A percentile compares a stretch with the other conserved stretches of the same genome.
Evolutionary conservation across 2,888 invertebrate species (phyloP).

Genomic region (Synergus laeviventris): DNA sequence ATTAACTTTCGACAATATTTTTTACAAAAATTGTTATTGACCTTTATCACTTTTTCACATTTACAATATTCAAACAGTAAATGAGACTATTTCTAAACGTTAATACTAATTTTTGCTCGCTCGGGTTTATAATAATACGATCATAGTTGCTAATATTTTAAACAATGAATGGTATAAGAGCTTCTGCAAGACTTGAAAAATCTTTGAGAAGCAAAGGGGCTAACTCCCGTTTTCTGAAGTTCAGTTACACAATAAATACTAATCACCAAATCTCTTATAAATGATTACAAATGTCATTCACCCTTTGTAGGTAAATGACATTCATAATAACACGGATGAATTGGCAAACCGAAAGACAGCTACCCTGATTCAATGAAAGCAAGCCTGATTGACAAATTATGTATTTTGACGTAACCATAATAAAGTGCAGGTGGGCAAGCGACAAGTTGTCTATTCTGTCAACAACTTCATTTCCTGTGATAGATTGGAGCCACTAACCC

Average conservation of each 20-base stretch:
- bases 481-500: neutral
- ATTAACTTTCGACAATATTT: too few species aligned
- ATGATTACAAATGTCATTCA: constrained; percentile 11
- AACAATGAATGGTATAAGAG: neutral
- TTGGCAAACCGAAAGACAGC: constrained; percentile 3
- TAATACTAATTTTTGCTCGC: too few species aligned
- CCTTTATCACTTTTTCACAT: too few species aligned
- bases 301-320: neutral
- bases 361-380: neutral
- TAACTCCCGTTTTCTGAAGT: neutral
- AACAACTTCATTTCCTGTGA: neutral
- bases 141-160: neutral
- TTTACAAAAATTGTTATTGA: too few species aligned
- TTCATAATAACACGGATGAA: neutral
- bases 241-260: constrained; percentile 1
- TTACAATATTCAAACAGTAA: too few species aligned
- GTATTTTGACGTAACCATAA: constrained; percentile 29
- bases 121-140: too few species aligned
- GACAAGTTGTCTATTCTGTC: constrained; percentile 22
- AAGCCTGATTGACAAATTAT: constrained; percentile 30
- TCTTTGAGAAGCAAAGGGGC: neutral
- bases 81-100: too few species aligned
- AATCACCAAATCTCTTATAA: constrained; percentile 2
- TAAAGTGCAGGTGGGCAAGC: constrained; percentile 28
- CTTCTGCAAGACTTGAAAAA: neutral